Evolutionary conservation across 1,140 invertebrate species (phyloP).

Genomic region (Bombus consobrinus): DNA sequence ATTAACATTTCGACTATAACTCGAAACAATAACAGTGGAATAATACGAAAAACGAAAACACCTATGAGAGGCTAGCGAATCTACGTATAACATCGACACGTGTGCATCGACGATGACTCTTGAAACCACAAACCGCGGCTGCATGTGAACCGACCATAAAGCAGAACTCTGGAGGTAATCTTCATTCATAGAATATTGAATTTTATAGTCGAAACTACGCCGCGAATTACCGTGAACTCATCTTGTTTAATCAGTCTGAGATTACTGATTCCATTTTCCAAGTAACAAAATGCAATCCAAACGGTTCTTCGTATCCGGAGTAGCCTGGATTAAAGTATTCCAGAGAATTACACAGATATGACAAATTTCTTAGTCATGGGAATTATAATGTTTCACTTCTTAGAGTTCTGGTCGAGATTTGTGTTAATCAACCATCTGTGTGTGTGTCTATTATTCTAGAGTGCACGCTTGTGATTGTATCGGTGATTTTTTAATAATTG

Average conservation of each 20-base stretch:
- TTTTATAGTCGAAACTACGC: slow-evolving; percentile 14
- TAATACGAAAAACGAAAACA: neutral
- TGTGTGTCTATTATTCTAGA: too few relatives aligned
- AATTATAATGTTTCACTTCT: neutral
- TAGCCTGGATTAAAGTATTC: neutral
- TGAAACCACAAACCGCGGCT: neutral
- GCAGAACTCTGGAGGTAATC: slow-evolving; percentile 15
- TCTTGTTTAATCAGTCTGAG: slow-evolving; percentile 24
- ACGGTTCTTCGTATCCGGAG: neutral
- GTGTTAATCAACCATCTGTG: too few relatives aligned
- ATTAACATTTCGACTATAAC: neutral
- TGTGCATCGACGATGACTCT: neutral
- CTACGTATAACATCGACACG: neutral
- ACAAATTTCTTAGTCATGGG: neutral
- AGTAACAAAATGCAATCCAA: neutral
- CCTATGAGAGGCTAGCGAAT: too few relatives aligned
- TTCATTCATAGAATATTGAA: slow-evolving; percentile 31
- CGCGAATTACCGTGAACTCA: slow-evolving; percentile 9
- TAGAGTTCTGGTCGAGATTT: too few relatives aligned
- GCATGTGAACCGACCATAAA: slow-evolving; percentile 1
- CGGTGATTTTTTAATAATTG: too few relatives aligned
- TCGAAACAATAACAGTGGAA: neutral
- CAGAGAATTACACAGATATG: neutral
- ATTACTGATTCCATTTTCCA: neutral
- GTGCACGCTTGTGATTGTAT: too few relatives aligned